Conservation (phyloP, 2,797 vertebrate genomes). For the Leptodactylus fallax region DNA sequence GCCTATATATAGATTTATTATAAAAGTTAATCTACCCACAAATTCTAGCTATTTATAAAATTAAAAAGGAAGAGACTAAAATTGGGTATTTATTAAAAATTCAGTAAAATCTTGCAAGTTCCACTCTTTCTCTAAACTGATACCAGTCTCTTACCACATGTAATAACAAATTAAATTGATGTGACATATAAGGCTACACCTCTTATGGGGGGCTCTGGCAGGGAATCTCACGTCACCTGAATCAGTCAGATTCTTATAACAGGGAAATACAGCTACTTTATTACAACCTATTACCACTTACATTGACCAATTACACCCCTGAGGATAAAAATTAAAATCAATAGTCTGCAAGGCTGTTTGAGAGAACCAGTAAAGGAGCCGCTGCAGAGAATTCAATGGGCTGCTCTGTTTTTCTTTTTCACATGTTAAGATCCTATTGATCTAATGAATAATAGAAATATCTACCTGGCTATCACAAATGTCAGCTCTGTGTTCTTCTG, state of each 20-base stretch:
- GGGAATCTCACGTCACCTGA: not conserved
- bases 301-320: slow-evolving; percentile 13
- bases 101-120: no score
- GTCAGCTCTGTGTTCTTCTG: not conserved
- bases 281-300: slow-evolving; percentile 1
- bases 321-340: not conserved
- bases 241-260: not conserved
- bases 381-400: not conserved
- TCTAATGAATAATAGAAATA: not conserved
- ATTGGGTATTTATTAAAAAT: no score
- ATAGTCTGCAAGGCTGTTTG: not conserved
- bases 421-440: not conserved
- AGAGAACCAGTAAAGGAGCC: not conserved
- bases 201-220: not conserved
- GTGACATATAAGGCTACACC: not conserved
- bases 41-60: no score
- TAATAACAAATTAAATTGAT: no score
- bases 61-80: no score
- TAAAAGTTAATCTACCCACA: no score
- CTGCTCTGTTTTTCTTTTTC: not conserved
- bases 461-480: not conserved
- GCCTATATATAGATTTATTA: no score
- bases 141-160: not conserved
- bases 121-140: not conserved
- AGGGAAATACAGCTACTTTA: not conserved